A percentile compares a stretch with the other conserved stretches of the same genome.
phyloP scores from a whole-genome alignment of 2,113 vertebrate genomes.

The Alligator sinensis region DNA sequence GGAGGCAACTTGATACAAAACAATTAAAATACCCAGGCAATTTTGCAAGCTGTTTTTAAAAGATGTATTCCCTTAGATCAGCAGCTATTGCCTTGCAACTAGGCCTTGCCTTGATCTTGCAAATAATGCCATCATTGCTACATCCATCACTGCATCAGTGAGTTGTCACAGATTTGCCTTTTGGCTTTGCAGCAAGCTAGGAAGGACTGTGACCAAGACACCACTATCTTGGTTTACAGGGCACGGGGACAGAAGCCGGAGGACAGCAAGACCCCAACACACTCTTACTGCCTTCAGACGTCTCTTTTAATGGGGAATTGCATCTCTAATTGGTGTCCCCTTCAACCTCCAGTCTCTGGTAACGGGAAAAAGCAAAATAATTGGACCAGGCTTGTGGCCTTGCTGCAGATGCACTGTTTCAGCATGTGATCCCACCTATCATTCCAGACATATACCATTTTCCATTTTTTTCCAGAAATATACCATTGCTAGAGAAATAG shows the following conservation, averaged over 20 bases:
- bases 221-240: neutral
- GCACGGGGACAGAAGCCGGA: neutral
- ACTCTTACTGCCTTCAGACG: neutral
- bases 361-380: neutral
- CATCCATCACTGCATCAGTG: neutral
- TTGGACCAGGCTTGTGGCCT: neutral
- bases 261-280: neutral
- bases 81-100: neutral
- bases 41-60: neutral
- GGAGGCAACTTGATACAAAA: neutral
- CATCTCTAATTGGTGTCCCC: neutral
- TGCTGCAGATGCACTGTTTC: neutral
- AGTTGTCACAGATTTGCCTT: neutral
- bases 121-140: neutral
- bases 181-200: neutral
- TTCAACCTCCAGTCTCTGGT: neutral
- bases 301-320: neutral
- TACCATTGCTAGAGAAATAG: neutral
- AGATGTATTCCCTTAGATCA: neutral
- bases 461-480: neutral
- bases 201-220: neutral
- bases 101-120: neutral
- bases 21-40: no score
- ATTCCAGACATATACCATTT: neutral
- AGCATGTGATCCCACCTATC: no score